These are phyloP conservation scores for Schlechtendalia chinensis DNA, from an alignment of 1,140 invertebrate genomes.

Conservation along the genomic window DNA sequence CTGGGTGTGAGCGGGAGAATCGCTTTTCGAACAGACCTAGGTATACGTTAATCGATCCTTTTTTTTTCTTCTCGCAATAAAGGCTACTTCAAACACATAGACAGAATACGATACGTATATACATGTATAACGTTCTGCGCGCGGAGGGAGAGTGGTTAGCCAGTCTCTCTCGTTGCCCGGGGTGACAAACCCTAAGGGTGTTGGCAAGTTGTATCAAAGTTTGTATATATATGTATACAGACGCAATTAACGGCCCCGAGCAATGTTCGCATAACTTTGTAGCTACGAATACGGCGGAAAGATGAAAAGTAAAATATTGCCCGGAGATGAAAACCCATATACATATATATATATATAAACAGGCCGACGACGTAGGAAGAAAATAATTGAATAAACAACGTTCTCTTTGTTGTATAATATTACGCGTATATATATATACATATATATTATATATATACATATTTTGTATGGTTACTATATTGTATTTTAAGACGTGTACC, in stretches of 20 bases:
- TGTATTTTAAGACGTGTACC: too few relatives aligned
- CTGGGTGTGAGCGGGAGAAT: too few relatives aligned
- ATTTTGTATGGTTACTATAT: too few relatives aligned
- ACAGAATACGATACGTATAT: too few relatives aligned
- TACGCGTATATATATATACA: neutral
- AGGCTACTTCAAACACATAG: too few relatives aligned
- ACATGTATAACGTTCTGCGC: too few relatives aligned
- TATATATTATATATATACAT: too few relatives aligned
- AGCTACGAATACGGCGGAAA: too few relatives aligned
- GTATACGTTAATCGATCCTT: neutral
- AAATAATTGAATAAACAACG: neutral
- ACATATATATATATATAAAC: too few relatives aligned
- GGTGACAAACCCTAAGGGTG: neutral
- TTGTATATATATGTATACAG: neutral
- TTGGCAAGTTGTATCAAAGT: conserved; percentile 3
- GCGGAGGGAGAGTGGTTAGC: too few relatives aligned
- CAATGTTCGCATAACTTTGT: neutral
- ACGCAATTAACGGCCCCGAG: neutral
- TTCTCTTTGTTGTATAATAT: too few relatives aligned
- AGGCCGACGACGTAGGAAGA: neutral
- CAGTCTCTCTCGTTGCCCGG: neutral
- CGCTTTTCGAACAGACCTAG: too few relatives aligned
- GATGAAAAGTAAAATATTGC: neutral
- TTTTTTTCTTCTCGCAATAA: neutral
- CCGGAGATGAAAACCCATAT: neutral